Base-by-base conservation (phyloP, 2,888 invertebrate genomes). In the Melanotus villosus region DNA sequence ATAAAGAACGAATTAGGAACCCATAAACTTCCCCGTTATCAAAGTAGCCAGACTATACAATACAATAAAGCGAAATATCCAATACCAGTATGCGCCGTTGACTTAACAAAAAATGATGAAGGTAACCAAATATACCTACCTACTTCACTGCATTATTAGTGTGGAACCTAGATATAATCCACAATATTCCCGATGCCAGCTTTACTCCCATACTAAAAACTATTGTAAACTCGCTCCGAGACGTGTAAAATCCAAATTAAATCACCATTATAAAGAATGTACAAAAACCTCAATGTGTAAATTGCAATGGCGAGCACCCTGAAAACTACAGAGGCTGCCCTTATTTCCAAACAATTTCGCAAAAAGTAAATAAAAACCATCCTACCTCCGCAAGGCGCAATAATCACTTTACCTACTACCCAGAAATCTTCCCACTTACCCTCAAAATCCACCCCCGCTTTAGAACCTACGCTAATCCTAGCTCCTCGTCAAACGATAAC, bases 211-310 rank as follows among this genome's bases (percentile, higher is more conserved):
- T 9, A 19, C 43, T 14, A 19, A 43, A 43, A n/a, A 36, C 10
- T 36, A 36, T 9, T 43, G 43, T 14, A 16, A 43, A 43, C 43
- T 19, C 43, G 10, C 43, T 43, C 43, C 43, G 43, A 43, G 43
- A 18, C 18, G 43, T 19, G 19, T 43, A 16, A 43, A 43, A 43
- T 43, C 18, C 43, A 43, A 43, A 19, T 18, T 19, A 18, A 43
- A 43, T 43, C 43, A 43, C 19, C 43, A 43, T 14, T 38, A 43
- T 19, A 43, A 43, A 1, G 18, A 16, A 2, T 19, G 19, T 6
- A 43, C 43, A 43, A 43, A 43, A 43, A 43, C 43, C 43, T 6
- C 4, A 14, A 43, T 43, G 43, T 43, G 43, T 43, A 19, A 43
- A 43, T 19, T 43, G 43, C 19, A 18, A 19, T 14, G 43, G 19